Conservation (phyloP, 2,113 vertebrate genomes). For the Anarrhichthys ocellatus region DNA sequence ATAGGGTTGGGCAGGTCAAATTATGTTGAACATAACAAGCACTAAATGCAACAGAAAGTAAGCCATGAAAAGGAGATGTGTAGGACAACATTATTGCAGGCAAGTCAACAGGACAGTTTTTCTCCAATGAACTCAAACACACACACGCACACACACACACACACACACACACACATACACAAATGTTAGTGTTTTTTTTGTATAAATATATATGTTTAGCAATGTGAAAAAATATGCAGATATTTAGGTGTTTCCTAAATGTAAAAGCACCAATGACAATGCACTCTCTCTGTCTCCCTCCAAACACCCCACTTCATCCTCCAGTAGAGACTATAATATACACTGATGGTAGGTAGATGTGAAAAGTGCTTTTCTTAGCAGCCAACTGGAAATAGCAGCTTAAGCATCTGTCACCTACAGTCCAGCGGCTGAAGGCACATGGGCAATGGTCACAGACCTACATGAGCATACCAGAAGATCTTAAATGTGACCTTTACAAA, state of each 20-base stretch:
- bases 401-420: conserved; percentile 68
- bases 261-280: neutral
- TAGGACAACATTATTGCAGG: conserved; percentile 21
- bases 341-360: conserved; percentile 29
- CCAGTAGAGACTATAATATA: neutral
- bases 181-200: neutral
- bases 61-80: conserved; percentile 7
- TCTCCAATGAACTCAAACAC: conserved; percentile 9
- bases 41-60: conserved; percentile 24
- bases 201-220: neutral
- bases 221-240: neutral
- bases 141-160: neutral
- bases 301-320: neutral
- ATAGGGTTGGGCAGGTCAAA: conserved; percentile 13
- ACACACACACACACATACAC: neutral
- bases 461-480: conserved; percentile 5
- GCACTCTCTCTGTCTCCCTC: neutral
- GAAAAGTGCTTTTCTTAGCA: conserved; percentile 46
- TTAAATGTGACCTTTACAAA: conserved; percentile 13
- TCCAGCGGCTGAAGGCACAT: conserved; percentile 42
- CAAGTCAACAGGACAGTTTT: conserved; percentile 8
- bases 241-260: neutral
- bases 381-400: conserved; percentile 60
- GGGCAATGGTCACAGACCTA: conserved; percentile 15
- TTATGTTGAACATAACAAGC: conserved; percentile 1